A percentile compares a stretch with the other conserved stretches of the same genome.
Evolutionary conservation across 2,113 vertebrate genomes (phyloP).

Genomic region (Etheostoma cragini): DNA sequence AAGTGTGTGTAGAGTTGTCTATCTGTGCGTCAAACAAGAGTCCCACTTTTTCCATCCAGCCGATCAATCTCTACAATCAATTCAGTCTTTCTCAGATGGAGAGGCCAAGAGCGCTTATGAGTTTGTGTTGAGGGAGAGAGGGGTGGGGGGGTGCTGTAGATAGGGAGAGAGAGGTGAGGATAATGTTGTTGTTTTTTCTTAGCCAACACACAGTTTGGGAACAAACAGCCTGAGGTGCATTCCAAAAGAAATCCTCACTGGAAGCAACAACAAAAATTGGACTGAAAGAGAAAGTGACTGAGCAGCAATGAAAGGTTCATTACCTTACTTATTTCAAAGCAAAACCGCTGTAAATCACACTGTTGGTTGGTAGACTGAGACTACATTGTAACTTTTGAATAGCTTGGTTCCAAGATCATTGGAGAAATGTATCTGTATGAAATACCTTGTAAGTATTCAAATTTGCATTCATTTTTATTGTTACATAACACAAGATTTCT

Average conservation of each 20-base stretch:
- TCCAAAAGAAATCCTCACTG: constrained; percentile 29
- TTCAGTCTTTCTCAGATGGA: constrained; percentile 51
- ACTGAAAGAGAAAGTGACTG: not conserved
- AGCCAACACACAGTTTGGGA: constrained; percentile 34
- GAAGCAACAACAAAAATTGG: constrained; percentile 21
- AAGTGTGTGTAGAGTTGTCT: not conserved
- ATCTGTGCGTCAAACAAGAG: constrained; percentile 6
- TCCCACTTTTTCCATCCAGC: constrained; percentile 41
- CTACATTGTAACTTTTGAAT: not conserved
- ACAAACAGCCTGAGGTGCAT: constrained; percentile 41
- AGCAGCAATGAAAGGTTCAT: not conserved
- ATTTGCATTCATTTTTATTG: not conserved
- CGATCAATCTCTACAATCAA: constrained; percentile 55
- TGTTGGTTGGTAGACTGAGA: not conserved
- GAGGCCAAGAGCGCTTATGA: constrained; percentile 38
- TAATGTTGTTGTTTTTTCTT: constrained; percentile 32
- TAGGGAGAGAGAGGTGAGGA: constrained; percentile 20
- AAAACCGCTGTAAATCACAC: constrained; percentile 2
- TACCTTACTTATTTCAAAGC: constrained; percentile 26
- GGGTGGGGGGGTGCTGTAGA: not conserved
- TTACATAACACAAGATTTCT: not conserved
- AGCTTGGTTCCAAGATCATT: not conserved
- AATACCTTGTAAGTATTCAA: not conserved
- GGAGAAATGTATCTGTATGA: not conserved
- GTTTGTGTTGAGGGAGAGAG: constrained; percentile 25